Conservation (phyloP, 2,888 invertebrate genomes). For the Asteroscopus sphinx region DNA sequence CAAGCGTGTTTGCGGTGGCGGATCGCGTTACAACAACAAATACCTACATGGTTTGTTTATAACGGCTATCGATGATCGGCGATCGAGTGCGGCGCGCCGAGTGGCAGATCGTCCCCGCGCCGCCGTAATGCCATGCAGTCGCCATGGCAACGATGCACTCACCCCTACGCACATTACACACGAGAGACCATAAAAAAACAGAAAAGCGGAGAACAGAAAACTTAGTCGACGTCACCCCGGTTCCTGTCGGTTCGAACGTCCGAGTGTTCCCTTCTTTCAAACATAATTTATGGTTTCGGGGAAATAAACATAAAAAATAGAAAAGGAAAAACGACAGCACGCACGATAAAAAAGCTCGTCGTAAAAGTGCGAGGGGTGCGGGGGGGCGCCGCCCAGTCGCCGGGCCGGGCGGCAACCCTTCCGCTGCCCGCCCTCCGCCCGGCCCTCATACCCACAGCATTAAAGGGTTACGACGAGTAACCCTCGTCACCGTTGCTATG, state of each 20-base stretch:
- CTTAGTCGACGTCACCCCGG: conserved; percentile 85
- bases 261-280: conserved; percentile 90
- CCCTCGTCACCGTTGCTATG: conserved; percentile 71
- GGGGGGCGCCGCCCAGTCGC: conserved; percentile 73
- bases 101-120: conserved; percentile 62
- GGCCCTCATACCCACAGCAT: conserved; percentile 73
- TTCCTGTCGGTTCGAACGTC: conserved; percentile 87
- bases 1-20: conserved; percentile 81
- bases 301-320: conserved; percentile 91
- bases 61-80: conserved; percentile 63
- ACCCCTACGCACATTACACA: conserved; percentile 77
- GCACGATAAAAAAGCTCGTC: conserved; percentile 90
- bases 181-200: conserved; percentile 86
- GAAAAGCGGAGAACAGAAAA: conserved; percentile 81
- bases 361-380: conserved; percentile 84
- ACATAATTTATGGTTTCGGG: conserved; percentile 90
- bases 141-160: conserved; percentile 84
- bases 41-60: conserved; percentile 72
- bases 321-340: conserved; percentile 90
- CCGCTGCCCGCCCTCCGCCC: conserved; percentile 81
- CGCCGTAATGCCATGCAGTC: conserved; percentile 85
- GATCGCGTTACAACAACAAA: conserved; percentile 87
- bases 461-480: conserved; percentile 87
- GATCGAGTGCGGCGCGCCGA: conserved; percentile 44
- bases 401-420: conserved; percentile 85